Conservation (phyloP, 2,797 vertebrate genomes). For the Pempheris klunzingeri region DNA sequence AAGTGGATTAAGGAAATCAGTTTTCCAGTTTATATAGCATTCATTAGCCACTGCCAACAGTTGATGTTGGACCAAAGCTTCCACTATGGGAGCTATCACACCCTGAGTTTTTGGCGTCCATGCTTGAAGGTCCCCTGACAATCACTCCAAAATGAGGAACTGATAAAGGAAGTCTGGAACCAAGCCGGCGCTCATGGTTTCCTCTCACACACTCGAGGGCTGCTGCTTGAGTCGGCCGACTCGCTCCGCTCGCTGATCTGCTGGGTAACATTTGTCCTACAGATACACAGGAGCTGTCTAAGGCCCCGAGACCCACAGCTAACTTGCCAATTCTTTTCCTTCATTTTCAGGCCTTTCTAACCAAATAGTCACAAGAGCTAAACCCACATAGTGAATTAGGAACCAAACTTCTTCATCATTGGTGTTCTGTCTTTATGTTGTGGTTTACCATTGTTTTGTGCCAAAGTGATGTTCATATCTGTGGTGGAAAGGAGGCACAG, state of each 20-base stretch:
- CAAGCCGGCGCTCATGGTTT: slow-evolving; percentile 28
- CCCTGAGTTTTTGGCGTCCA: slow-evolving; percentile 28
- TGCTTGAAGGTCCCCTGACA: slow-evolving; percentile 46
- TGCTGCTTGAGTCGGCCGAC: neutral
- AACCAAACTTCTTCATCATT: neutral
- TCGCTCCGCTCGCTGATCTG: neutral
- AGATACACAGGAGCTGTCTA: neutral
- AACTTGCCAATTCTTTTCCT: neutral
- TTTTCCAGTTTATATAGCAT: slow-evolving; percentile 64
- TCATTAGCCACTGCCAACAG: slow-evolving; percentile 59
- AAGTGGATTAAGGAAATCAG: slow-evolving; percentile 81
- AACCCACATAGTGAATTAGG: no score
- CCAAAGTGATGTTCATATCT: neutral
- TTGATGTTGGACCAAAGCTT: slow-evolving; percentile 53
- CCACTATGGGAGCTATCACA: slow-evolving; percentile 39
- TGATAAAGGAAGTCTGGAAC: slow-evolving; percentile 43
- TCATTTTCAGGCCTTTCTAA: neutral
- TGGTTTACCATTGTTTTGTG: neutral
- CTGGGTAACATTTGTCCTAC: neutral
- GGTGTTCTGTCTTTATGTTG: neutral
- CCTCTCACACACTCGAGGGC: slow-evolving; percentile 16
- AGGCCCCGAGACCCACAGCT: neutral
- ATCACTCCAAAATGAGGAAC: slow-evolving; percentile 39
- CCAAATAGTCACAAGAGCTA: neutral
- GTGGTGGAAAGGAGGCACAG: neutral